Evolutionary conservation across 2,888 invertebrate species (phyloP).

Genomic region (Chromoteleia sp.): DNA sequence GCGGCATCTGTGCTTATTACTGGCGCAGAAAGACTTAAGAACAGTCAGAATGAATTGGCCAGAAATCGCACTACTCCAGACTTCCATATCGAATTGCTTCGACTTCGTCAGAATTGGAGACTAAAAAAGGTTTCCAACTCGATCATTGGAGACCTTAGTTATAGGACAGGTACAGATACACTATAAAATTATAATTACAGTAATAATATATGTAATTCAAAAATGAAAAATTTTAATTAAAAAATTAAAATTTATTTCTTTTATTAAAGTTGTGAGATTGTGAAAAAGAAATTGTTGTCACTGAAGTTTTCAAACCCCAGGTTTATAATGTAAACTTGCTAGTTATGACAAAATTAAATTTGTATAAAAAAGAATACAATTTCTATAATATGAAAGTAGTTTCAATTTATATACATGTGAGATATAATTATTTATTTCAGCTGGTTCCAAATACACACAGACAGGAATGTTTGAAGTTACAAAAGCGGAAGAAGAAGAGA

Average conservation of each 20-base stretch:
- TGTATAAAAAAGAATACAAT: not conserved
- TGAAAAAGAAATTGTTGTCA: too few species aligned
- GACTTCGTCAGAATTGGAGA: slow-evolving; percentile 96
- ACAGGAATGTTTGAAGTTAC: slow-evolving; percentile 98
- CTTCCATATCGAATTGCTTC: slow-evolving; percentile 95
- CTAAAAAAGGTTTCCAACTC: slow-evolving; percentile 98
- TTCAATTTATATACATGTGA: too few species aligned
- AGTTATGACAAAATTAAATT: too few species aligned
- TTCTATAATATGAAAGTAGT: not conserved
- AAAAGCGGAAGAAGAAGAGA: slow-evolving; percentile 93
- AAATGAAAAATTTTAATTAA: too few species aligned
- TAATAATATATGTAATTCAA: too few species aligned
- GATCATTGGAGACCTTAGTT: slow-evolving; percentile 98
- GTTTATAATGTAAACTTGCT: too few species aligned
- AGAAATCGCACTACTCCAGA: slow-evolving; percentile 92
- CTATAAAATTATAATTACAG: too few species aligned
- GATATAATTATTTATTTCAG: slow-evolving; percentile 81
- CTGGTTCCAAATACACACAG: slow-evolving; percentile 97
- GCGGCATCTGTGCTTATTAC: slow-evolving; percentile 93
- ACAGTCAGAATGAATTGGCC: slow-evolving; percentile 92
- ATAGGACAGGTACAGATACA: slow-evolving; percentile 88
- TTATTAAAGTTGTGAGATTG: too few species aligned
- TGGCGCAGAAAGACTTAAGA: slow-evolving; percentile 94
- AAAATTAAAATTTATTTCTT: too few species aligned
- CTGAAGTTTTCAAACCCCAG: too few species aligned